A percentile compares a stretch with the other conserved stretches of the same genome.
phyloP scores from a whole-genome alignment of 1,140 invertebrate genomes.

The Panagrolaimus sp. region DNA sequence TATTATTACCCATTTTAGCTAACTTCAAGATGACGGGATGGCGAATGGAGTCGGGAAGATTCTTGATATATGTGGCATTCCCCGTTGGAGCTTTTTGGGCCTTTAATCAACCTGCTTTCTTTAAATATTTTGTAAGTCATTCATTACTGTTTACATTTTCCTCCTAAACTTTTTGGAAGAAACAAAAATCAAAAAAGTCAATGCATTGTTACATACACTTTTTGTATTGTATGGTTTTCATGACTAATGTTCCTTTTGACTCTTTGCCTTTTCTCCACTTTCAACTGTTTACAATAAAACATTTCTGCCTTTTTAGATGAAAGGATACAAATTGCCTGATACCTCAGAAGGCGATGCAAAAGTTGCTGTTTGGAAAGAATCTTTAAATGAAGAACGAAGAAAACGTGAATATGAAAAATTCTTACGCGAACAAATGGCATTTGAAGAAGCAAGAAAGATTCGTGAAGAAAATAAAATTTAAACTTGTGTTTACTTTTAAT shows the following conservation, averaged over 20 bases:
- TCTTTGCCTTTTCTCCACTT: no score
- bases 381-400: constrained; percentile 30
- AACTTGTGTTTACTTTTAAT: no score
- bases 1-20: background rate
- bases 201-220: no score
- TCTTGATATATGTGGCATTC: constrained; percentile 48
- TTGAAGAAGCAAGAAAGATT: constrained; percentile 43
- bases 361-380: constrained; percentile 43
- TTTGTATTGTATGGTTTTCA: no score
- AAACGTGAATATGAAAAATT: constrained; percentile 46
- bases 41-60: constrained; percentile 47
- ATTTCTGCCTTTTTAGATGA: constrained; percentile 32
- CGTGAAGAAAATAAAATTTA: constrained; percentile 26
- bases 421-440: constrained; percentile 48
- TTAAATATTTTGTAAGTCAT: constrained; percentile 50
- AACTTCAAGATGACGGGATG: constrained; percentile 47
- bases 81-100: constrained; percentile 56
- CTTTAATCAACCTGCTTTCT: constrained; percentile 57
- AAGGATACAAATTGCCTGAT: constrained; percentile 40
- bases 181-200: no score
- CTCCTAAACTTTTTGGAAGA: no score
- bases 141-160: no score
- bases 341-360: constrained; percentile 27
- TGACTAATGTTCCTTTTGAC: no score
- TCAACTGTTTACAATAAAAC: no score